Evolutionary conservation across 2,797 vertebrate species (phyloP), one percentile per base, ranked within the genome.

Genomic region (Peromyscus melanophrys): DNA sequence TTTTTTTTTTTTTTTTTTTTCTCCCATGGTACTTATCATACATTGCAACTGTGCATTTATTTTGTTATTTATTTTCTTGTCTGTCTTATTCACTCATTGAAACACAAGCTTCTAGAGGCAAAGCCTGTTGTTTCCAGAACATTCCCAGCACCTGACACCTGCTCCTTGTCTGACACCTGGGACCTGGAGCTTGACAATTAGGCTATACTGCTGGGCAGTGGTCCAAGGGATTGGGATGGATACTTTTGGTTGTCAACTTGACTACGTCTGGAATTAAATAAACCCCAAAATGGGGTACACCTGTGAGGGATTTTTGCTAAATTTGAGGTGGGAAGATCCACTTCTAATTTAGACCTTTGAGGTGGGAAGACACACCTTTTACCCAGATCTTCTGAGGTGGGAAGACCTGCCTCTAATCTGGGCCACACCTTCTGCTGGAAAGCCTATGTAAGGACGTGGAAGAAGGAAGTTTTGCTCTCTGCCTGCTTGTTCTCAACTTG

Each of bases 11-110:
- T 21, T 43, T 55, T 40, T 49, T 16, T 16, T 46, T 55, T 11
- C 69, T 73, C 73, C 77, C 40, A 0, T 85, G 71, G 12, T 88
- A 87, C 65, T 88, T 65, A 87, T 37, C 43, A 67, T 34, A 46
- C 46, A 61, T 63, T 69, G 84, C 31, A 91, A 89, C 90, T 82
- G 87, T 77, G 29, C 29, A 49, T 86, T 92, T 91, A 46, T 81
- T 88, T 46, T 55, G n/a, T 40, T 55, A n/a, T 82, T 92, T 77
- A 67, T 49, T 96, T 94, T 91, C 88, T 95, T 69, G 23, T 77
- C 59, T 92, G 14, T 82, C 37, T 90, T 34, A 37, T 43, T 59
- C 81, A 85, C 43, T 59, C 46, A 16, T 11, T 67, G 59, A 59
- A 90, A 84, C 76, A 19, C 27, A 65, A 88, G n/a, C 40, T 88